These are phyloP conservation scores for Triplophysa dalaica DNA, from an alignment of 2,113 vertebrate species.

Conservation along the genomic window DNA sequence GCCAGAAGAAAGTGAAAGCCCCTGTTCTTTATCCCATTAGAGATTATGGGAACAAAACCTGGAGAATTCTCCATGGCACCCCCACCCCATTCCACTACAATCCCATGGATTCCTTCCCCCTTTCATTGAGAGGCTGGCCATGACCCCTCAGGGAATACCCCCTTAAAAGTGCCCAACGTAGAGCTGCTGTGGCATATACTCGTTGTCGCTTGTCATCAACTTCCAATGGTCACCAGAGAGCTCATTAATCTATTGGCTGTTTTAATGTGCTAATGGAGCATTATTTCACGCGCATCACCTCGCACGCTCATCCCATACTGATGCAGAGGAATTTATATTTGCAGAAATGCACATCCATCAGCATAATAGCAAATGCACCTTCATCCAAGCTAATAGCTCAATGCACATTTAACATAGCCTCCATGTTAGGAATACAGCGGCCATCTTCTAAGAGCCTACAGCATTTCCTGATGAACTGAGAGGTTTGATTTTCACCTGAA, in stretches of 20 bases:
- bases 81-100: background rate
- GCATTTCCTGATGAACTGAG: conserved; percentile 66
- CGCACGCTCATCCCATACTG: conserved; percentile 15
- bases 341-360: conserved; percentile 33
- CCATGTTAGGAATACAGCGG: conserved; percentile 17
- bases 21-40: conserved; percentile 15
- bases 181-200: conserved; percentile 13
- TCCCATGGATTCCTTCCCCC: conserved; percentile 38
- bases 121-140: conserved; percentile 42
- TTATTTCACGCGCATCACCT: conserved; percentile 30
- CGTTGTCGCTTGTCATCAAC: conserved; percentile 33
- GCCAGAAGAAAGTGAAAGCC: conserved; percentile 21
- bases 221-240: conserved; percentile 24
- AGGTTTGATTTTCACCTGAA: conserved; percentile 72
- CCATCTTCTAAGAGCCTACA: conserved; percentile 26
- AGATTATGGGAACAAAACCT: conserved; percentile 52
- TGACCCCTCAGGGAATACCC: conserved; percentile 49
- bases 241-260: conserved; percentile 42
- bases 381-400: conserved; percentile 12
- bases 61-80: conserved; percentile 38
- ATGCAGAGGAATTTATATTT: conserved; percentile 32
- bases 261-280: conserved; percentile 42
- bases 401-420: conserved; percentile 31
- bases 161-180: conserved; percentile 18
- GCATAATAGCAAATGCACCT: conserved; percentile 24